Base-by-base conservation (phyloP, 2,888 invertebrate species). In the Colletes collaris region DNA sequence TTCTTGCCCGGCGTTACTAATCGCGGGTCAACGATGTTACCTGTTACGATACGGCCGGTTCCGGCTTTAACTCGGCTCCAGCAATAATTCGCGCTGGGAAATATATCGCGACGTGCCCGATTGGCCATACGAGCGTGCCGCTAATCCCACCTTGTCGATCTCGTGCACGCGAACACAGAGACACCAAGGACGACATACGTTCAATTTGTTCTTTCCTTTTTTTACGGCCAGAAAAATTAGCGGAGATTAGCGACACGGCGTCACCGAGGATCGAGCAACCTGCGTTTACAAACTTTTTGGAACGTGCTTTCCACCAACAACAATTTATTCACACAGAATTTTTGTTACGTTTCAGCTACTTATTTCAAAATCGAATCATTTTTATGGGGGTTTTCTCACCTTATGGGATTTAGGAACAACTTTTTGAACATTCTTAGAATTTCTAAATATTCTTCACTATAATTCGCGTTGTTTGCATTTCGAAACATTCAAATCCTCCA, bases 21-120 rank as follows among this genome's bases (percentile, higher is more conserved):
- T 89, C 88, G 81, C 71, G 86, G 86, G 85, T 88, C 87, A 88
- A 89, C 89, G 86, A 84, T 86, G 88, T 84, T 88, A 83, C 81
- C 82, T 74, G 82, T 64, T 68, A 84, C 84, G 86, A 86, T 87
- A 86, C 75, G 80, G 76, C 76, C 56, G 66, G 66, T 79, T 68
- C 60, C 52, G 74, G 76, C 73, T 72, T 82, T 79, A 83, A 76
- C 71, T 53, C 65, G 67, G 66, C 63, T 27, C 46, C 6, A 7
- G 66, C 83, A 72, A 82, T 83, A 80, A 83, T 77, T 83, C 69
- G 62, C 65, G 56, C n/a, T 5, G 44, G 50, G 66, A 65, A 79
- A 81, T 76, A 65, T 74, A 69, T 76, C 79, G 70, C 60, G 74
- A 70, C 69, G 60, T 52, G 66, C 49, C 55, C 60, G 74, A 79